Percentiles rank a stretch among this genome's conserved stretches.
phyloP scores from a whole-genome alignment of 1,140 invertebrate genomes.

The Linepithema humile region DNA sequence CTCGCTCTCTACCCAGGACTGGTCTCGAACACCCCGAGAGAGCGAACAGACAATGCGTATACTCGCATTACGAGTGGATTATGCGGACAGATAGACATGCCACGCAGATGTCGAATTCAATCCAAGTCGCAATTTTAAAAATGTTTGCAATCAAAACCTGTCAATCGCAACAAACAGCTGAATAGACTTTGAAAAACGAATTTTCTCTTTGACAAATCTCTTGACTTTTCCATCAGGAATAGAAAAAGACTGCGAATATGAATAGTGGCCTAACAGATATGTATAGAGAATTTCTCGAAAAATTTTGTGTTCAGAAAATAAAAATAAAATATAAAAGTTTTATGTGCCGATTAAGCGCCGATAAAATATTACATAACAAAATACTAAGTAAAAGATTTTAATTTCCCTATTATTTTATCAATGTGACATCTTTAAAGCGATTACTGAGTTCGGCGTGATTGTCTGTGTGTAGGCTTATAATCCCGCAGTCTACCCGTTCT shows the following conservation, averaged over 20 bases:
- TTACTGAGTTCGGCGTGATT: background rate
- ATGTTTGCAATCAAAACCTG: background rate
- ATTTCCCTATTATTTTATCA: background rate
- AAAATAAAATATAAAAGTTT: background rate
- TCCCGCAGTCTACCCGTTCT: background rate
- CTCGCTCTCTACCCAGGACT: background rate
- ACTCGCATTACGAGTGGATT: background rate
- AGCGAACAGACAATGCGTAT: background rate
- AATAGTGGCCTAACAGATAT: background rate
- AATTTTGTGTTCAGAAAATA: too few relatives aligned
- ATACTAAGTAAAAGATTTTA: background rate
- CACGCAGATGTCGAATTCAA: background rate
- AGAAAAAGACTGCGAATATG: background rate
- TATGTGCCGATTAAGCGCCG: background rate
- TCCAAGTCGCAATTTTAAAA: background rate
- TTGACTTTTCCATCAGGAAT: background rate
- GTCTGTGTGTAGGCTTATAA: slow-evolving; percentile 1
- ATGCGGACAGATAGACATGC: background rate
- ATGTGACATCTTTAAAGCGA: background rate
- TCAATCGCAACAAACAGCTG: too few relatives aligned
- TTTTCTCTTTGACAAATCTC: background rate
- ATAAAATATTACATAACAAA: background rate
- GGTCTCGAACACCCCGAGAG: background rate
- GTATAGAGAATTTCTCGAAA: background rate
- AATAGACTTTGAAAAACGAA: background rate